phyloP scores from a whole-genome alignment of 2,888 invertebrate genomes.

The Leptinotarsa rubiginosa region DNA sequence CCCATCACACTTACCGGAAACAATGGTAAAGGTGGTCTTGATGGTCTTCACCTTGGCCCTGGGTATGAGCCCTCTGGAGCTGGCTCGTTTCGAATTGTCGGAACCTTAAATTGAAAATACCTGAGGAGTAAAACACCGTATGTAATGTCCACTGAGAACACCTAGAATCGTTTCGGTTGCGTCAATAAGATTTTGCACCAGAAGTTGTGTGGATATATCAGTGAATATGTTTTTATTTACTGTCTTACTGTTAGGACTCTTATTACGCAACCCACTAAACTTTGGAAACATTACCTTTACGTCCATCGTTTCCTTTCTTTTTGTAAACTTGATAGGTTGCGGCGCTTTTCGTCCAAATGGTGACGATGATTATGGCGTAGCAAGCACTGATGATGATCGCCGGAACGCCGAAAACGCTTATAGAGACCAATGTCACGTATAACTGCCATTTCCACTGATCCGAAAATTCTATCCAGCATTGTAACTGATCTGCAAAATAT shows the following conservation, averaged over 20 bases:
- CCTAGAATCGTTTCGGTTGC: slow-evolving; percentile 27
- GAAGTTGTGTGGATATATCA: no score
- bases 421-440: slow-evolving; percentile 85
- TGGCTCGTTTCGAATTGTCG: slow-evolving; percentile 77
- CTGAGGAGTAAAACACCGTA: slow-evolving; percentile 41
- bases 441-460: slow-evolving; percentile 82
- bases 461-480: slow-evolving; percentile 89
- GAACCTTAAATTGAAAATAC: slow-evolving; percentile 52
- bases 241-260: neutral
- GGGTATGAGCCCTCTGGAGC: slow-evolving; percentile 92
- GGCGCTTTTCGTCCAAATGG: slow-evolving; percentile 86
- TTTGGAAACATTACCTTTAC: slow-evolving; percentile 40
- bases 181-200: neutral
- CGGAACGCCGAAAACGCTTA: slow-evolving; percentile 85
- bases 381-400: slow-evolving; percentile 87
- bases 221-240: no score
- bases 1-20: slow-evolving; percentile 69
- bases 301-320: slow-evolving; percentile 33
- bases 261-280: slow-evolving; percentile 7
- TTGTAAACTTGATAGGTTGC: slow-evolving; percentile 44
- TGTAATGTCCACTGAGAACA: slow-evolving; percentile 33
- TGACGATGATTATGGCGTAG: slow-evolving; percentile 87
- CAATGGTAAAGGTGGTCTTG: slow-evolving; percentile 95
- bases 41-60: slow-evolving; percentile 95
- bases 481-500: slow-evolving; percentile 70